Base-by-base conservation (phyloP, 2,113 vertebrate species). In the Poeciliopsis turrubarensis region DNA sequence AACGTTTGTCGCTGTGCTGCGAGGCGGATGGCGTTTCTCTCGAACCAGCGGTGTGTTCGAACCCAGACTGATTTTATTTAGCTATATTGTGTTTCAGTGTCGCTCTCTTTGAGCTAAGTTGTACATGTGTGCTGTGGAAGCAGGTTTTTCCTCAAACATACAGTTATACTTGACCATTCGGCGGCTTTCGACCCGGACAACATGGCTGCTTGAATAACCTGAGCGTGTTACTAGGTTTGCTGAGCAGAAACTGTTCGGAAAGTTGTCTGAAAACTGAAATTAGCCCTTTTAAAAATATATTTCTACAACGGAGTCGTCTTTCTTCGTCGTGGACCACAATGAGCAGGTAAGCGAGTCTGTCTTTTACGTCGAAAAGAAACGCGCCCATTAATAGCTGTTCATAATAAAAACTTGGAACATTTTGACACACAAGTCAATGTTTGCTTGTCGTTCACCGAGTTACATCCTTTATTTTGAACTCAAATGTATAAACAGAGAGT, bases 301-400 rank as follows among this genome's bases (percentile, higher is more conserved):
- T 14, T 41, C 5, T 14, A 41, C 4, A 64, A 22, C 62, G 0
- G 1, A 64, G 9, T 13, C 6, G 22, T 31, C 14, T 47, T 29
- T 13, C 25, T 14, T 25, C 11, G 7, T 32, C 39, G 19, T 26
- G 39, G 13, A 29, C 70, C 60, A 73, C 62, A 27, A 89, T 86
- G 88, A 87, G 79, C 77, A 54, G 86, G 88, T 89, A 60, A 84
- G 85, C 78, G 12, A 9, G 11, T 4, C 2, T 29, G 29, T 37
- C 4, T 47, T 47, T 19, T 47, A 57, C 25, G 8, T 57, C n/a
- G 7, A 7, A 57, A 57, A n/a, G 25, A 25, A 57, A 57, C n/a
- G 3, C 25, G 2, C 34, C 34, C 12, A 22, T 19, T 54, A 19
- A 54, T 41, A 41, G 14, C 14, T 15, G 12, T 41, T 41, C 39